phyloP scores from a whole-genome alignment of 30 jellyfish, hydroid and myxozoan genomes.

The Morbakka virulenta region DNA sequence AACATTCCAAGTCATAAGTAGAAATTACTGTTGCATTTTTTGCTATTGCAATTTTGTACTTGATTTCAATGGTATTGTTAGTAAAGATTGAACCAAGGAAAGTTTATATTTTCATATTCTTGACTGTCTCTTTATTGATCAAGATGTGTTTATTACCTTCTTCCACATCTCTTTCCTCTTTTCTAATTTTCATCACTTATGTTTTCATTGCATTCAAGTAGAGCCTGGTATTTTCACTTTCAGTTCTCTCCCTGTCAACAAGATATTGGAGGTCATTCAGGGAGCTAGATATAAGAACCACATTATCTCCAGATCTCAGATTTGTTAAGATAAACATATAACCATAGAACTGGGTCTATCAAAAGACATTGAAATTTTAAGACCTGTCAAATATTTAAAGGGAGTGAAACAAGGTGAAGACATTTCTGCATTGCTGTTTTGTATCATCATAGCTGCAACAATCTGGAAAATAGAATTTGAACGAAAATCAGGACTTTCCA shows the following conservation, averaged over 20 bases:
- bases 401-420: constrained; percentile 12
- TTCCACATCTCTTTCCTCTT: background rate
- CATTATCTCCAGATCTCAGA: background rate
- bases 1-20: too few species aligned
- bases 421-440: background rate
- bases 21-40: too few species aligned
- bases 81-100: too few species aligned
- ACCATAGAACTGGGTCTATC: too few species aligned
- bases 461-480: background rate
- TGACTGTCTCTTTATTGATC: too few species aligned
- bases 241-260: background rate
- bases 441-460: background rate
- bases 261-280: background rate
- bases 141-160: too few species aligned
- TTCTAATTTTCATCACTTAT: background rate
- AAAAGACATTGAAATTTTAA: background rate
- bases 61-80: too few species aligned
- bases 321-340: too few species aligned
- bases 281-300: background rate
- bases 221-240: background rate
- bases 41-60: too few species aligned
- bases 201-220: background rate
- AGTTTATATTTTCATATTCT: too few species aligned
- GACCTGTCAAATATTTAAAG: background rate
- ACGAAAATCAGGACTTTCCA: background rate